Evolutionary conservation across 2,888 invertebrate genomes (phyloP).

Genomic region (Xanthorhoe spadicearia): DNA sequence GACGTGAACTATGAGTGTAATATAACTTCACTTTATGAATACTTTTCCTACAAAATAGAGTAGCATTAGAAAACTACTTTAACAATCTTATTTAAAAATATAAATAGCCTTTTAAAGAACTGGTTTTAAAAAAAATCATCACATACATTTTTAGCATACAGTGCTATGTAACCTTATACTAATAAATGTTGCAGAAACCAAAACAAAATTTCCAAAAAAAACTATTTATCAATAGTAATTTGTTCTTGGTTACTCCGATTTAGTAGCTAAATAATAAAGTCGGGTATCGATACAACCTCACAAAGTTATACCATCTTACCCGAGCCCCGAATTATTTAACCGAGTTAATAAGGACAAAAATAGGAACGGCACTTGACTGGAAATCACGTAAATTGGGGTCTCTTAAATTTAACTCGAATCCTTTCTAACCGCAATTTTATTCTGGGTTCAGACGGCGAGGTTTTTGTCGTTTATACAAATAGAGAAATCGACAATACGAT

Average conservation of each 20-base stretch:
- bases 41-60: background rate
- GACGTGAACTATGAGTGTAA: background rate
- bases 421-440: slow-evolving; percentile 38
- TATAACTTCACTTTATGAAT: background rate
- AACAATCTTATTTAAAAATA: background rate
- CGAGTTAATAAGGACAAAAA: slow-evolving; percentile 34
- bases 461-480: background rate
- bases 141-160: no score
- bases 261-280: background rate
- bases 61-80: background rate
- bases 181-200: no score
- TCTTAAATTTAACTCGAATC: slow-evolving; percentile 50
- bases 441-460: slow-evolving; percentile 3
- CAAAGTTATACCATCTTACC: slow-evolving; percentile 10
- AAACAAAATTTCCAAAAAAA: no score
- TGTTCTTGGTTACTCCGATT: background rate
- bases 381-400: slow-evolving; percentile 49
- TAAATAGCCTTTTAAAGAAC: no score
- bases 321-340: slow-evolving; percentile 24
- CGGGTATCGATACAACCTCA: background rate
- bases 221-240: background rate
- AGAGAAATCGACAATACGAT: background rate
- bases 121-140: no score
- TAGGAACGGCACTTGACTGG: slow-evolving; percentile 43
- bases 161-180: no score